Percentiles rank a stretch among this genome's conserved stretches.
Conservation (phyloP, 2,888 invertebrate genomes). For the Aproaerema taeniolella region DNA sequence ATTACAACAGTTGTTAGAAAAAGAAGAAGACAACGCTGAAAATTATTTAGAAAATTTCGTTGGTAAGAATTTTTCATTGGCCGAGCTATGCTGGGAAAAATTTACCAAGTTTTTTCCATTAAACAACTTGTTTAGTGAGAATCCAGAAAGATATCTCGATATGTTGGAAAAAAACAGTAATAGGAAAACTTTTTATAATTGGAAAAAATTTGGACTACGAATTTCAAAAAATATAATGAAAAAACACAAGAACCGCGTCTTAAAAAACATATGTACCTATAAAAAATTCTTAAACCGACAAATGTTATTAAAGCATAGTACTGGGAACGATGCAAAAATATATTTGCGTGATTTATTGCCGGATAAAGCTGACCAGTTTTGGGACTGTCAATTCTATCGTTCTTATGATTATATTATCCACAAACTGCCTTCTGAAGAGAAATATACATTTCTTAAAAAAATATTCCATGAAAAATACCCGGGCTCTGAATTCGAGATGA, state of each 20-base stretch:
- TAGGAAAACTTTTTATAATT: neutral
- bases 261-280: neutral
- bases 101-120: neutral
- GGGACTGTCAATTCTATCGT: constrained; percentile 30
- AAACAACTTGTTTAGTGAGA: constrained; percentile 26
- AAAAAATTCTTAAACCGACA: constrained; percentile 7
- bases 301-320: constrained; percentile 21
- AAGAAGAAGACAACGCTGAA: constrained; percentile 7
- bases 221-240: constrained; percentile 35
- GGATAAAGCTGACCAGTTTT: constrained; percentile 26
- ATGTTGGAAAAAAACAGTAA: neutral
- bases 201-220: constrained; percentile 27
- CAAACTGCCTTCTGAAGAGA: constrained; percentile 34
- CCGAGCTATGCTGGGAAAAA: constrained; percentile 24
- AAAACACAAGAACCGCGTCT: constrained; percentile 25
- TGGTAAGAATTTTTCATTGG: constrained; percentile 35
- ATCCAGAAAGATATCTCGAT: constrained; percentile 26
- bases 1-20: constrained; percentile 11
- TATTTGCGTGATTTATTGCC: constrained; percentile 34
- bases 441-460: constrained; percentile 34
- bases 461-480: constrained; percentile 37
- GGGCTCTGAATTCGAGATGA: constrained; percentile 36
- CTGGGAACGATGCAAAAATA: constrained; percentile 25
- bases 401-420: constrained; percentile 31
- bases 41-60: constrained; percentile 29